Conservation (phyloP, 2,113 vertebrate genomes). For the Urocitellus parryii region DNA sequence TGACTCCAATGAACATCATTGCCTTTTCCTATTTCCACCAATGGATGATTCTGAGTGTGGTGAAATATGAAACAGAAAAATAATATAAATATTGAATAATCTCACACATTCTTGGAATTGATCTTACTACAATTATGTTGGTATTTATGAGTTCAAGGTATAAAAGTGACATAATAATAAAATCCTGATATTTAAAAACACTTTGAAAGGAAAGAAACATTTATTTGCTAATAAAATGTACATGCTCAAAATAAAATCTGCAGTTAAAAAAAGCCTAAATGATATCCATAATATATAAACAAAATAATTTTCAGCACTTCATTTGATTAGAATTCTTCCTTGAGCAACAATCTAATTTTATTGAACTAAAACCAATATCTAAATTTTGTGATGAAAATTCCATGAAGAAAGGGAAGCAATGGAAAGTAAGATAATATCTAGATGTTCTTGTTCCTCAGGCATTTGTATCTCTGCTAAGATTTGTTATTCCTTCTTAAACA, state of each 20-base stretch:
- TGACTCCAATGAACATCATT: constrained; percentile 24
- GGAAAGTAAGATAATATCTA: background rate
- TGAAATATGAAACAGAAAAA: constrained; percentile 38
- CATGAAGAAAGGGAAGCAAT: background rate
- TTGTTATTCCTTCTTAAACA: background rate
- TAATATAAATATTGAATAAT: constrained; percentile 61
- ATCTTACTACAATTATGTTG: background rate
- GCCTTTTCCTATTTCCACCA: constrained; percentile 4
- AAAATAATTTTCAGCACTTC: background rate
- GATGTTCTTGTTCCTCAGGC: background rate
- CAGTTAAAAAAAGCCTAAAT: background rate
- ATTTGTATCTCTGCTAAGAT: constrained; percentile 26
- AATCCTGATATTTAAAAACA: constrained; percentile 18
- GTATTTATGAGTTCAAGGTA: background rate
- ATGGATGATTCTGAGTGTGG: background rate
- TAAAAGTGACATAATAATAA: constrained; percentile 5
- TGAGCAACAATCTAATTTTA: background rate
- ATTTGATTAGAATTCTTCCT: background rate
- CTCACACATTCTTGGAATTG: constrained; percentile 21
- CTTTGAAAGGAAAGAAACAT: background rate
- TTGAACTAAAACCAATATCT: background rate
- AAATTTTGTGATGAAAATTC: constrained; percentile 50
- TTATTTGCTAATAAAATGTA: constrained; percentile 40
- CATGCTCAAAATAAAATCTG: background rate
- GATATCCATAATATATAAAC: background rate